phyloP scores from a whole-genome alignment of 2,888 invertebrate genomes.

The Perizoma flavofasciatum region DNA sequence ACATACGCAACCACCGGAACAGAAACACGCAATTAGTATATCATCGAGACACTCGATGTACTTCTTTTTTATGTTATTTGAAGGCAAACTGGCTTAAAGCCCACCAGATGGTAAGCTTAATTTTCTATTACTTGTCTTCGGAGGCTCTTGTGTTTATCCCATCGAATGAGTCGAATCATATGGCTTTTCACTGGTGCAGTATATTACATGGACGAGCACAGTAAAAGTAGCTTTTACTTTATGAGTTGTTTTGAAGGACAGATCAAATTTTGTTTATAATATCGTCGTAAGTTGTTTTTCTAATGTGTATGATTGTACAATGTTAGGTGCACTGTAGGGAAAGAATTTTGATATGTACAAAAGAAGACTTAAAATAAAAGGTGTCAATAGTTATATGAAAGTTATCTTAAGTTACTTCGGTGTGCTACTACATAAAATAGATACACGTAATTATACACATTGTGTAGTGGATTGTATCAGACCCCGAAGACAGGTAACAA shows the following conservation, averaged over 20 bases:
- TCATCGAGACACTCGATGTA: constrained; percentile 51
- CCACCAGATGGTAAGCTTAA: constrained; percentile 33
- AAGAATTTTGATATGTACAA: not conserved
- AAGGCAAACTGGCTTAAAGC: no score
- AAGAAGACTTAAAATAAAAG: not conserved
- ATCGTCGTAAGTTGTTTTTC: not conserved
- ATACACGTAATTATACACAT: constrained; percentile 18
- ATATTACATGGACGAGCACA: no score
- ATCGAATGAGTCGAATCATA: constrained; percentile 11
- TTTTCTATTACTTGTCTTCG: constrained; percentile 66
- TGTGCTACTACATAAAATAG: constrained; percentile 8
- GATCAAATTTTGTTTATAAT: no score
- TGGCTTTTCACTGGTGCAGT: not conserved
- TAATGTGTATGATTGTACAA: constrained; percentile 8
- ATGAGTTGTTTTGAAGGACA: no score
- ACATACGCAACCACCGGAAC: constrained; percentile 80
- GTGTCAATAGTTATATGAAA: no score
- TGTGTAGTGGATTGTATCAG: constrained; percentile 31
- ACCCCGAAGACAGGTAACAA: constrained; percentile 74
- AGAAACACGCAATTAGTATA: constrained; percentile 83
- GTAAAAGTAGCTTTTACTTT: no score
- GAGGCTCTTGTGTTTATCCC: constrained; percentile 25
- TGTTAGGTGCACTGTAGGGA: not conserved
- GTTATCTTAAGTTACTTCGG: not conserved
- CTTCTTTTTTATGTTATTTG: constrained; percentile 6